A percentile compares a stretch with the other conserved stretches of the same genome.
These are phyloP conservation scores for Seira musarum DNA, from an alignment of 2,888 invertebrate genomes.

Conservation along the genomic window DNA sequence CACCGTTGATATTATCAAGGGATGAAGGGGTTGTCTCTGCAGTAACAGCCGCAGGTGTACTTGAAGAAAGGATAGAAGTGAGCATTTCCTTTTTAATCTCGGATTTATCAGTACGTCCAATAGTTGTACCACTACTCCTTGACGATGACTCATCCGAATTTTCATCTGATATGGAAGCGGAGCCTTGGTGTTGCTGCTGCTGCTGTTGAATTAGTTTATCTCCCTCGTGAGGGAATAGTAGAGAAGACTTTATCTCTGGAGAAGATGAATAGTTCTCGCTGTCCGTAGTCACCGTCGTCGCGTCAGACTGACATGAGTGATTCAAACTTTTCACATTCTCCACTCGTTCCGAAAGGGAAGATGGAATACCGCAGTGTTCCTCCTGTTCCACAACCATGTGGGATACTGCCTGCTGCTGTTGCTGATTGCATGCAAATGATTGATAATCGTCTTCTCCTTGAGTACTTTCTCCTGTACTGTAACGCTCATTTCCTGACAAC, in stretches of 20 bases:
- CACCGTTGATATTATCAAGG: slow-evolving; percentile 8
- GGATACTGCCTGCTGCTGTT: slow-evolving; percentile 47
- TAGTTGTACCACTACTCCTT: slow-evolving; percentile 63
- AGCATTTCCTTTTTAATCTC: slow-evolving; percentile 51
- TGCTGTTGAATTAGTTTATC: slow-evolving; percentile 59
- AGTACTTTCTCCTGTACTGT: slow-evolving; percentile 38
- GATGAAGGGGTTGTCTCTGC: not conserved
- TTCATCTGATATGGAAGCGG: slow-evolving; percentile 59
- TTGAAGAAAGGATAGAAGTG: slow-evolving; percentile 4
- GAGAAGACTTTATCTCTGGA: slow-evolving; percentile 51
- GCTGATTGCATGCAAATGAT: slow-evolving; percentile 38
- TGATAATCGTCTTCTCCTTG: slow-evolving; percentile 48
- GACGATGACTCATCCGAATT: slow-evolving; percentile 66
- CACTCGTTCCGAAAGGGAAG: slow-evolving; percentile 1
- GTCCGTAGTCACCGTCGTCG: slow-evolving; percentile 56
- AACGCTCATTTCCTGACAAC: slow-evolving; percentile 38
- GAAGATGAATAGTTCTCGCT: slow-evolving; percentile 60
- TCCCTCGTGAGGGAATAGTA: slow-evolving; percentile 50
- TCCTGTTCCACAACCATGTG: slow-evolving; percentile 31
- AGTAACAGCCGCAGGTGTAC: slow-evolving; percentile 1
- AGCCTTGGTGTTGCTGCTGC: too few species aligned
- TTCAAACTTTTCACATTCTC: slow-evolving; percentile 54
- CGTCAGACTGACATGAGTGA: slow-evolving; percentile 60
- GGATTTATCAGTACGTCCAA: slow-evolving; percentile 59
- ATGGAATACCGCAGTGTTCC: slow-evolving; percentile 36